phyloP scores from a whole-genome alignment of 1,140 invertebrate species.

The Conus betulinus region DNA sequence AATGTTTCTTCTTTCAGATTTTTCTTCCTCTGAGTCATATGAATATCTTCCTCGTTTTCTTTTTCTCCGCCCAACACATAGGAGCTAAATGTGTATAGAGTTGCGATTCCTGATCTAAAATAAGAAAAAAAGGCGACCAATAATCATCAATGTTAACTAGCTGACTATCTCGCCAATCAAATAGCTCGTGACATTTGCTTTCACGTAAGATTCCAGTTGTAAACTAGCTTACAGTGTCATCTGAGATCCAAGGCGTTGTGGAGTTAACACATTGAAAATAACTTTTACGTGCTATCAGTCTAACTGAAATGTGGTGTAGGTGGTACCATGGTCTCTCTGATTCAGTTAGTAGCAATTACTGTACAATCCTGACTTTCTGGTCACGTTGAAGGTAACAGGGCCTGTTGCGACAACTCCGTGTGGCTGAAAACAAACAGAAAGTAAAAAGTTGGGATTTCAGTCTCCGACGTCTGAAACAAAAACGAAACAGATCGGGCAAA shows the following conservation, averaged over 20 bases:
- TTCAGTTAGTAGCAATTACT: background rate
- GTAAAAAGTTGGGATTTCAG: conserved; percentile 16
- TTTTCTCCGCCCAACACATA: no score
- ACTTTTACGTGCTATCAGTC: background rate
- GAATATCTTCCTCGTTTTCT: no score
- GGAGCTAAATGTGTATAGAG: background rate
- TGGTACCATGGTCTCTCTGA: background rate
- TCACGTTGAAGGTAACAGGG: background rate
- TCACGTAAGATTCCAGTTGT: background rate
- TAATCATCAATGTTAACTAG: background rate
- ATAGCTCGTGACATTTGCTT: background rate
- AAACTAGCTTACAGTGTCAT: background rate
- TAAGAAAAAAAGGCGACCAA: background rate
- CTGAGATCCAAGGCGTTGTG: background rate
- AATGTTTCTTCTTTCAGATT: no score
- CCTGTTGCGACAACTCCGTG: background rate
- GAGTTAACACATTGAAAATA: background rate
- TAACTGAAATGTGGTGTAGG: background rate
- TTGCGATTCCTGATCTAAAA: background rate
- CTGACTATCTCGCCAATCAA: background rate
- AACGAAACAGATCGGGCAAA: background rate
- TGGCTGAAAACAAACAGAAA: conserved; percentile 11
- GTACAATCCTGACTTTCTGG: no score
- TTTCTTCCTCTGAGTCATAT: no score
- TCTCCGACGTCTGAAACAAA: background rate